Evolutionary conservation across 2,888 invertebrate species (phyloP), one percentile per base, ranked within the genome.

Genomic region (Caenorhabditis sp.): DNA sequence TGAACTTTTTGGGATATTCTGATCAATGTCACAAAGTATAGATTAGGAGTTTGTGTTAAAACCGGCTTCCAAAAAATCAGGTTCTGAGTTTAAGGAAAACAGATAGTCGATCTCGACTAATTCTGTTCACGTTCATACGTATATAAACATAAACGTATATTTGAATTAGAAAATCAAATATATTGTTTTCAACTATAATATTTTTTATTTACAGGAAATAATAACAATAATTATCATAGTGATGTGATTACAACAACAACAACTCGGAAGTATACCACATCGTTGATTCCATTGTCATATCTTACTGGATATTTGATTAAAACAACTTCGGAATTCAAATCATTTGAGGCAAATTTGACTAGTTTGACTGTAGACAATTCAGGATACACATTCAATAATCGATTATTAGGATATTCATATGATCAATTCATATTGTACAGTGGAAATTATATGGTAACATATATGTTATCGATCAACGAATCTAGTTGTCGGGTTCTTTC

Each of bases 141-240:
- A n/a, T n/a, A n/a, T n/a, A n/a, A n/a, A n/a, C n/a, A n/a, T n/a
- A n/a, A n/a, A n/a, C n/a, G n/a, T n/a, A n/a, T n/a, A n/a, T n/a
- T n/a, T n/a, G n/a, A n/a, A n/a, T n/a, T n/a, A n/a, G n/a, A n/a
- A n/a, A n/a, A n/a, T n/a, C n/a, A n/a, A n/a, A n/a, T n/a, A n/a
- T n/a, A n/a, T n/a, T n/a, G n/a, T n/a, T n/a, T n/a, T n/a, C n/a
- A n/a, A n/a, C n/a, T n/a, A n/a, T n/a, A n/a, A n/a, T n/a, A n/a
- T n/a, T n/a, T n/a, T n/a, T n/a, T 38, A 31, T 56, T 58, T 38
- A 52, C 43, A 67, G 67, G 63, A 1, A 56, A 50, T 57, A 71
- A 71, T 26, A 56, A 71, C 56, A 67, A 71, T 50, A 63, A 67
- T 23, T 26, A 52, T 14, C 61, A 62, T 26, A 63, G 67, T 57